Percentiles rank a stretch among this genome's conserved stretches.
These are phyloP conservation scores for Diplazon laetatorius DNA, from an alignment of 2,888 invertebrate genomes.

Conservation along the genomic window DNA sequence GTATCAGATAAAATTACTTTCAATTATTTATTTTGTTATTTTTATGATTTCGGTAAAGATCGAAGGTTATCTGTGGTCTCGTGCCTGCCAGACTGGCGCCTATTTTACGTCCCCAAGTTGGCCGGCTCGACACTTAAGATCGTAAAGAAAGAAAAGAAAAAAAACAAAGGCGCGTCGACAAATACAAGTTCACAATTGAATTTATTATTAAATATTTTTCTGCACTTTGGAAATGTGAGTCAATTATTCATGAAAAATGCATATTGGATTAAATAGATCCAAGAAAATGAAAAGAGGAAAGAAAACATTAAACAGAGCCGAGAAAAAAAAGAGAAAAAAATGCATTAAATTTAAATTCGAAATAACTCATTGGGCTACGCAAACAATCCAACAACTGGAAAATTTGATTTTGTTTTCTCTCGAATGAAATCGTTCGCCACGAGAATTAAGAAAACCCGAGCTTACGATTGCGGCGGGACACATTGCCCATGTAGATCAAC, in stretches of 20 bases:
- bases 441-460: slow-evolving; percentile 20
- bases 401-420: slow-evolving; percentile 2
- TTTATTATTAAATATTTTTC: slow-evolving; percentile 15
- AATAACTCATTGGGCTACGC: slow-evolving; percentile 17
- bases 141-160: background rate
- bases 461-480: background rate
- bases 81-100: slow-evolving; percentile 26
- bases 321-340: too few relatives aligned
- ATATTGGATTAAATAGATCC: background rate
- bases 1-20: too few relatives aligned
- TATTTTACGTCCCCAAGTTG: slow-evolving; percentile 14
- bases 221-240: too few relatives aligned
- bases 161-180: too few relatives aligned
- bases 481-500: background rate
- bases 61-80: slow-evolving; percentile 9
- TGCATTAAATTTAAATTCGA: slow-evolving; percentile 24
- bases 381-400: slow-evolving; percentile 9
- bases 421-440: background rate
- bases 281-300: too few relatives aligned
- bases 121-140: slow-evolving; percentile 18
- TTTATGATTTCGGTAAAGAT: background rate
- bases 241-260: slow-evolving; percentile 25
- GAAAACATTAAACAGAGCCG: too few relatives aligned
- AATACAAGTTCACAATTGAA: slow-evolving; percentile 1
- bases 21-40: too few relatives aligned